Conservation (phyloP, 2,797 vertebrate species). For the Gambusia yucatana region DNA sequence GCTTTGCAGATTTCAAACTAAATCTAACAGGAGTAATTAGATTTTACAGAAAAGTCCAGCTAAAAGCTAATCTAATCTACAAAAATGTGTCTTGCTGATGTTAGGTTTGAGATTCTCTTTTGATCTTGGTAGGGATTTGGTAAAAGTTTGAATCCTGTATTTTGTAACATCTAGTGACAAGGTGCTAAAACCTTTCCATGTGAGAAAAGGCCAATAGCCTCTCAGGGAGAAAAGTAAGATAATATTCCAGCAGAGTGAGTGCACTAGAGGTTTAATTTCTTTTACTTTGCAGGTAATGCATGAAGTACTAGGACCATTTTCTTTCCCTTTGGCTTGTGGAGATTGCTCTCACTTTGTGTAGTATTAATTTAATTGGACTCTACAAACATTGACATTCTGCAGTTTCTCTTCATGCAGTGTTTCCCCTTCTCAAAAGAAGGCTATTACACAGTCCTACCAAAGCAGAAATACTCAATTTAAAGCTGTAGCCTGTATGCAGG, state of each 20-base stretch:
- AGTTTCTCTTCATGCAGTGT: constrained; percentile 2
- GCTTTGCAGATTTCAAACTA: neutral
- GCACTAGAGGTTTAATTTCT: neutral
- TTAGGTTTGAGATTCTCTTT: constrained; percentile 1
- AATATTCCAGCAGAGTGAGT: neutral
- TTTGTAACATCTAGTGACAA: constrained; percentile 16
- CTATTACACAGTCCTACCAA: neutral
- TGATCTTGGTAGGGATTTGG: constrained; percentile 6
- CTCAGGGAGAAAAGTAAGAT: constrained; percentile 1
- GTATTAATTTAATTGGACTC: neutral
- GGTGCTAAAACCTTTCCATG: constrained; percentile 14
- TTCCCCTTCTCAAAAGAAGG: neutral
- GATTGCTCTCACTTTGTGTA: neutral
- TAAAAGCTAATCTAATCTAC: neutral
- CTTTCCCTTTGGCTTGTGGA: neutral
- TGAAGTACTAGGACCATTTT: neutral
- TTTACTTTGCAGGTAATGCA: neutral
- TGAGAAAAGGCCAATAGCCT: constrained; percentile 10
- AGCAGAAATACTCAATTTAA: neutral
- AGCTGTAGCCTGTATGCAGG: neutral
- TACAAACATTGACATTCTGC: neutral
- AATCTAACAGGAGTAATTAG: neutral
- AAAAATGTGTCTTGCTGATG: neutral
- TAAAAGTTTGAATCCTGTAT: constrained; percentile 1
- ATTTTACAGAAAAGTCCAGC: neutral